Base-by-base conservation (phyloP, 2,888 invertebrate species). In the Pachymerium ferrugineum region DNA sequence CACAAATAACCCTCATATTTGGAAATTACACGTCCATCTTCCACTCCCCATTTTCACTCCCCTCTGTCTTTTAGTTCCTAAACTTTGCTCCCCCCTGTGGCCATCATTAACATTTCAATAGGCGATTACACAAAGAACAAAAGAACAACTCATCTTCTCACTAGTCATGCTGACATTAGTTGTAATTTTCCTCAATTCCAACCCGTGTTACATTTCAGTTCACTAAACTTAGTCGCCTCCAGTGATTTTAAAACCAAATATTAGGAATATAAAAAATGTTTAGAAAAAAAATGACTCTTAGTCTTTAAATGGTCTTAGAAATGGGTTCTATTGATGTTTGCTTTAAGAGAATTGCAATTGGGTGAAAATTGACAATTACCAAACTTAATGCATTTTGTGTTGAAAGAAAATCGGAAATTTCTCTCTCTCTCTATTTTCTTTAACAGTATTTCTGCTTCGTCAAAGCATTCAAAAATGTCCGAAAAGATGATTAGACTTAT, bases 141-240 rank as follows among this genome's bases (percentile, higher is more conserved):
- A 54, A 54, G 54, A 54, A 54, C 54, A 54, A 54, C 54, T 54
- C 54, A 54, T 54, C 54, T 54, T 54, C 54, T 54, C 54, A 54
- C 54, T 54, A 54, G 54, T 54, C 54, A 54, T 54, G 54, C 54
- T 54, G 54, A 54, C 54, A 54, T 28, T 25, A 14, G 6, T 22
- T 25, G 54, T 25, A 54, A 54, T 54, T 54, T 54, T 54, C 54
- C 25, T 54, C 25, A 54, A 54, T 22, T 25, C 25, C 28, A 8
- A 54, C 8, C 14, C 25, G 54, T 54, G 54, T 5, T 25, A 12
- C 22, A 54, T 4, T 19, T 14, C 22, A 47, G n/a, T 47, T 38
- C n/a, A n/a, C n/a, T n/a, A n/a, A n/a, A n/a, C n/a, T n/a, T n/a
- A n/a, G n/a, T n/a, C n/a, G n/a, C n/a, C n/a, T n/a, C n/a, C n/a